A percentile compares a stretch with the other conserved stretches of the same genome.
phyloP scores from a whole-genome alignment of 2,113 vertebrate species.

The Hippocampus abdominalis region DNA sequence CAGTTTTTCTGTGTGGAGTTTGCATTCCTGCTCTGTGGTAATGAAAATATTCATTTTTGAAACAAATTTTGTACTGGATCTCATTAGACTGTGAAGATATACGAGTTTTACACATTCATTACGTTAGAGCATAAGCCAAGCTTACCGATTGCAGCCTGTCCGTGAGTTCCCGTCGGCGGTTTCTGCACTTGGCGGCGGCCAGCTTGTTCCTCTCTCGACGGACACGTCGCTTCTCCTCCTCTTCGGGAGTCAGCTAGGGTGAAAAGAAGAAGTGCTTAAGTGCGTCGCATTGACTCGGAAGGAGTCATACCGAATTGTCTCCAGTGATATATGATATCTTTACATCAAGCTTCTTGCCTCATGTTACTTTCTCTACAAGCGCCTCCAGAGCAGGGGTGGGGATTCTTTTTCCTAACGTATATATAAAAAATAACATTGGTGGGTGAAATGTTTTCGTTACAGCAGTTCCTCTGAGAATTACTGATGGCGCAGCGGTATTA shows the following conservation, averaged over 20 bases:
- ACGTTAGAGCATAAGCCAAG: constrained; percentile 1
- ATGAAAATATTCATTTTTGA: no score
- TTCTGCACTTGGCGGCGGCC: constrained; percentile 92
- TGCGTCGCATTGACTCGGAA: constrained; percentile 5
- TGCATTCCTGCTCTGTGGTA: no score
- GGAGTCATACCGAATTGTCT: background rate
- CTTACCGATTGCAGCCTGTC: constrained; percentile 93
- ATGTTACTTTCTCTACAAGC: background rate
- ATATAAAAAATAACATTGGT: no score
- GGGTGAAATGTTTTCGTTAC: no score
- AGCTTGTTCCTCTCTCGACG: constrained; percentile 89
- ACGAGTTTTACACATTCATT: constrained; percentile 6
- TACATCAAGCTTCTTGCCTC: background rate
- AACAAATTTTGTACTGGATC: background rate
- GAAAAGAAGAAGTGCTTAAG: constrained; percentile 1
- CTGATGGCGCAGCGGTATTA: no score
- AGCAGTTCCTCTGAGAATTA: no score
- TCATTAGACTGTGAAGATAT: background rate
- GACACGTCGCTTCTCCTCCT: constrained; percentile 90
- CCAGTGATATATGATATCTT: constrained; percentile 1
- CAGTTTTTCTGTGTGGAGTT: no score
- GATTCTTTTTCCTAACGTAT: no score
- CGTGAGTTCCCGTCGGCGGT: constrained; percentile 89
- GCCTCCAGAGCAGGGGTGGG: no score
- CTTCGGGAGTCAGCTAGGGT: constrained; percentile 85